Percentiles rank a stretch among this genome's conserved stretches.
These are phyloP conservation scores for Antechinus flavipes DNA, from an alignment of 2,113 vertebrate species.

Conservation along the genomic window DNA sequence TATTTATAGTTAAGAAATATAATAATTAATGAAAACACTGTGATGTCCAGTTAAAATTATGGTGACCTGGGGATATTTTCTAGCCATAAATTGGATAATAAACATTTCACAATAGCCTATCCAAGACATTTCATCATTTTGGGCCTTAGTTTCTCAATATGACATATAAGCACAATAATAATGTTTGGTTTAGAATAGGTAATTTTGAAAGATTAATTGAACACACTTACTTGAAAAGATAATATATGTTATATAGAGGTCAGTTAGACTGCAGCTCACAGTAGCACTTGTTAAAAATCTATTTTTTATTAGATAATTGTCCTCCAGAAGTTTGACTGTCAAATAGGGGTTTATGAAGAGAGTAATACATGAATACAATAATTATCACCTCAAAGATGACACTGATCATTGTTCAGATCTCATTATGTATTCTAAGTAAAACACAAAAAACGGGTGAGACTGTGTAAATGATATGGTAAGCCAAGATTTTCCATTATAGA, in stretches of 20 bases:
- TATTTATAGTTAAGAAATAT: not conserved
- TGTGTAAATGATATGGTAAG: slow-evolving; percentile 64
- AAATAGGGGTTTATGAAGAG: slow-evolving; percentile 58
- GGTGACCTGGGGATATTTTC: not conserved
- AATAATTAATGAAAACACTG: not conserved
- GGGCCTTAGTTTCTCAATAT: not conserved
- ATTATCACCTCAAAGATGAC: slow-evolving; percentile 65
- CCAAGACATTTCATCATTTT: not conserved
- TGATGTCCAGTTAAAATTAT: not conserved
- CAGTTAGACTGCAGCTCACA: slow-evolving; percentile 49
- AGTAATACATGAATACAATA: slow-evolving; percentile 49
- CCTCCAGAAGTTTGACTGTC: slow-evolving; percentile 40
- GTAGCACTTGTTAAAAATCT: slow-evolving; percentile 55
- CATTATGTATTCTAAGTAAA: slow-evolving; percentile 64
- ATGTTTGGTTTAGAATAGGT: not conserved
- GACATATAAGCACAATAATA: not conserved
- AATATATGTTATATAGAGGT: not conserved
- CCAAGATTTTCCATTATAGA: slow-evolving; percentile 65
- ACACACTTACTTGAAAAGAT: slow-evolving; percentile 35
- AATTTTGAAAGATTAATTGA: not conserved
- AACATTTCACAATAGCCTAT: not conserved
- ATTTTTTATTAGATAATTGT: slow-evolving; percentile 67
- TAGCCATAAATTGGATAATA: not conserved
- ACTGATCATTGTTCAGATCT: slow-evolving; percentile 65
- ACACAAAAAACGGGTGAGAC: slow-evolving; percentile 45